Evolutionary conservation across 1,140 invertebrate species (phyloP).

Genomic region (Muscidifurax raptorellus): DNA sequence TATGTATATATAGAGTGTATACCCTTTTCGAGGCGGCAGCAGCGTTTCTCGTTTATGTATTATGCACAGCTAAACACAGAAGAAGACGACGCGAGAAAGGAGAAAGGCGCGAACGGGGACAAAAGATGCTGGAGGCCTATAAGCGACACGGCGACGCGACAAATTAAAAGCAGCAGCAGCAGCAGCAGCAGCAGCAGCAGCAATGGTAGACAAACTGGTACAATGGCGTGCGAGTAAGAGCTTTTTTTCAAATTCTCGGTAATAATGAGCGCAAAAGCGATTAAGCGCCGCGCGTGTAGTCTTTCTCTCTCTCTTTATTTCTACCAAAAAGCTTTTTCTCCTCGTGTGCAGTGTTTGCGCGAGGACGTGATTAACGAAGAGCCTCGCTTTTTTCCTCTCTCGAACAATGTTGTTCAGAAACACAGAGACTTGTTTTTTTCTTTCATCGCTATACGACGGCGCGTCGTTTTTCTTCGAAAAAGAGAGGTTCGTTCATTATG

Average conservation of each 20-base stretch:
- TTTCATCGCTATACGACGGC: not conserved
- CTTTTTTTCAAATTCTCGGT: constrained; percentile 45
- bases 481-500: constrained; percentile 43
- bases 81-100: constrained; percentile 27
- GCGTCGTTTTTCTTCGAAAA: not conserved
- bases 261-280: constrained; percentile 42
- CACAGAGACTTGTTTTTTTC: not conserved
- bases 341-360: not conserved
- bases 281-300: constrained; percentile 14
- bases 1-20: not conserved
- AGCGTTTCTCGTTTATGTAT: constrained; percentile 62
- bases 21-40: not conserved
- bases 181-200: not conserved
- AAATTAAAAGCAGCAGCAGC: constrained; percentile 12
- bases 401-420: constrained; percentile 26
- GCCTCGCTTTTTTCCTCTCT: not conserved
- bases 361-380: constrained; percentile 46
- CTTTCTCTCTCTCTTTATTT: not conserved
- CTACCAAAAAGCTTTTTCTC: not conserved
- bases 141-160: not conserved
- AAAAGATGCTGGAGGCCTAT: constrained; percentile 63
- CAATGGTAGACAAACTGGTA: constrained; percentile 48
- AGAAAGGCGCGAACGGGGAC: constrained; percentile 55
- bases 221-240: constrained; percentile 56
- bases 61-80: constrained; percentile 34